Evolutionary conservation across 2,888 invertebrate species (phyloP).

Genomic region (Geophilus truncorum): DNA sequence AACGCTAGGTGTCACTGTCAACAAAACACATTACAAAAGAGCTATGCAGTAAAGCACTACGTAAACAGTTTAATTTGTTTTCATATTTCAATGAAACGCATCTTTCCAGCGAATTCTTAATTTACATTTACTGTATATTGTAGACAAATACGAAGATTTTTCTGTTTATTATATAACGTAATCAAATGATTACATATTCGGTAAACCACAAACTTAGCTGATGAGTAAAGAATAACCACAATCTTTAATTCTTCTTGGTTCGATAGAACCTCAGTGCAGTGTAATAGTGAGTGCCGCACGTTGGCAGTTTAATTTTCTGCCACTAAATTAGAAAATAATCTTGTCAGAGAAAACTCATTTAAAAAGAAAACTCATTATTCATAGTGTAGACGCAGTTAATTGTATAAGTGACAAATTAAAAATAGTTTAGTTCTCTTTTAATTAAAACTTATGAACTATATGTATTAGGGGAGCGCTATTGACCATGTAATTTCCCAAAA

Average conservation of each 20-base stretch:
- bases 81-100: too few relatives aligned
- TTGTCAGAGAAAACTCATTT: constrained; percentile 20
- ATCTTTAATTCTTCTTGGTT: neutral
- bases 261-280: neutral
- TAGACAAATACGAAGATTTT: neutral
- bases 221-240: neutral
- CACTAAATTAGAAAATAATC: constrained; percentile 24
- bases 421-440: constrained; percentile 20
- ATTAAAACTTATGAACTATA: constrained; percentile 12
- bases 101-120: too few relatives aligned
- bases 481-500: neutral
- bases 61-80: too few relatives aligned
- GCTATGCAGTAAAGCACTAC: too few relatives aligned
- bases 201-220: neutral
- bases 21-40: too few relatives aligned
- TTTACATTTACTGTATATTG: too few relatives aligned
- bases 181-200: neutral
- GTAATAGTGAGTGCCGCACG: neutral
- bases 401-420: constrained; percentile 27
- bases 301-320: constrained; percentile 20
- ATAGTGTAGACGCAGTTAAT: constrained; percentile 14
- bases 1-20: too few relatives aligned
- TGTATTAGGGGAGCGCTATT: neutral
- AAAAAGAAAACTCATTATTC: constrained; percentile 27
- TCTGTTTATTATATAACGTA: neutral